phyloP scores from a whole-genome alignment of 2,797 vertebrate genomes.

The Dendrocincla tyrannina region DNA sequence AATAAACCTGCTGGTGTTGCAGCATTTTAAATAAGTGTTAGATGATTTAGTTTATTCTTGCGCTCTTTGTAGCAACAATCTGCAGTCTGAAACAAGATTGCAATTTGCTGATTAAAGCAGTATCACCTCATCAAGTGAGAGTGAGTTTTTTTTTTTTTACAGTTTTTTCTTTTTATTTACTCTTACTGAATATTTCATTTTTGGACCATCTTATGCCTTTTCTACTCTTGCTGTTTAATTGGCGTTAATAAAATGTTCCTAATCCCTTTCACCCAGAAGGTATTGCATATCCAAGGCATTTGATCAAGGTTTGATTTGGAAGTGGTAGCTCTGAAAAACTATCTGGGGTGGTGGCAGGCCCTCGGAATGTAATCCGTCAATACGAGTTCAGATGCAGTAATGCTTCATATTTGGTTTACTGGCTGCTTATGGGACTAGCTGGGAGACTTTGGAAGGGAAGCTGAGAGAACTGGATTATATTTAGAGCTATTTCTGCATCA shows the following conservation, averaged over 20 bases:
- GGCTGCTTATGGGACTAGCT: background rate
- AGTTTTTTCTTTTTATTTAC: background rate
- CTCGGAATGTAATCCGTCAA: background rate
- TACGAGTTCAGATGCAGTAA: background rate
- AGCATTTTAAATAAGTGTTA: conserved; percentile 67
- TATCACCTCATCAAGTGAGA: conserved; percentile 36
- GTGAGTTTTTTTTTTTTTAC: background rate
- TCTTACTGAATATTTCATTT: conserved; percentile 12
- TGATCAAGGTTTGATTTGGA: background rate
- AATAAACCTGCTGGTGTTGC: conserved; percentile 62
- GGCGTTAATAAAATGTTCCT: background rate
- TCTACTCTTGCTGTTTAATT: conserved; percentile 22
- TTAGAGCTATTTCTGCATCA: background rate
- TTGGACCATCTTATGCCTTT: background rate
- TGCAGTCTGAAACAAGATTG: conserved; percentile 62
- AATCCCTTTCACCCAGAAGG: background rate
- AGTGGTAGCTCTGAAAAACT: background rate
- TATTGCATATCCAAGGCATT: background rate
- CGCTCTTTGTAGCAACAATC: conserved; percentile 48
- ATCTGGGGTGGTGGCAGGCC: background rate
- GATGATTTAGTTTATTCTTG: conserved; percentile 68
- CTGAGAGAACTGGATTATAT: background rate
- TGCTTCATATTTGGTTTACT: background rate
- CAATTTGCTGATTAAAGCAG: conserved; percentile 47
- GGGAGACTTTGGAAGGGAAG: background rate